Conservation (phyloP, 2,113 vertebrate species). For the Trogon surrucura region DNA sequence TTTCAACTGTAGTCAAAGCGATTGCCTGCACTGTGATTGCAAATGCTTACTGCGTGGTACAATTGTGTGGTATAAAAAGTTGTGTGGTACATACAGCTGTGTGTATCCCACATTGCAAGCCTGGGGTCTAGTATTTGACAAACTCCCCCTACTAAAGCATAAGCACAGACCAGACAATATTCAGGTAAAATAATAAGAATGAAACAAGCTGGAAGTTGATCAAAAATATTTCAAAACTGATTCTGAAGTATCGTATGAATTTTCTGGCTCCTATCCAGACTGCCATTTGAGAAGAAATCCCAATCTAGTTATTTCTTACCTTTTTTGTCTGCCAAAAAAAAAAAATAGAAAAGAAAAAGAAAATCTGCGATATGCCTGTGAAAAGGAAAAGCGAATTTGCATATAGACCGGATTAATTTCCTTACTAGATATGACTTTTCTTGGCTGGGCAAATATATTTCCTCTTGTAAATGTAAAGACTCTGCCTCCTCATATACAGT, state of each 20-base stretch:
- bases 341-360: neutral
- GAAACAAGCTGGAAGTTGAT: neutral
- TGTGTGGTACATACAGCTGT: neutral
- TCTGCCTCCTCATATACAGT: neutral
- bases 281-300: neutral
- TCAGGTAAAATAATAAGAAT: neutral
- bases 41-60: neutral
- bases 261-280: neutral
- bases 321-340: neutral
- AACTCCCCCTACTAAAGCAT: neutral
- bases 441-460: constrained; percentile 21
- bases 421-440: neutral
- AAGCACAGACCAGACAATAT: neutral
- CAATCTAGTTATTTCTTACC: neutral
- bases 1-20: neutral
- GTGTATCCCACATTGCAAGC: neutral
- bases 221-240: neutral
- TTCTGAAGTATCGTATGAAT: neutral
- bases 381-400: neutral
- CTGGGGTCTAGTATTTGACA: neutral
- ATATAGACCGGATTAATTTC: neutral
- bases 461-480: constrained; percentile 19
- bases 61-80: neutral
- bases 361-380: neutral
- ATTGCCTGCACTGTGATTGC: neutral